Percentiles rank a stretch among this genome's conserved stretches.
These are phyloP conservation scores for Pachypanchax playfairii DNA, from an alignment of 2,113 vertebrate species.

Conservation along the genomic window DNA sequence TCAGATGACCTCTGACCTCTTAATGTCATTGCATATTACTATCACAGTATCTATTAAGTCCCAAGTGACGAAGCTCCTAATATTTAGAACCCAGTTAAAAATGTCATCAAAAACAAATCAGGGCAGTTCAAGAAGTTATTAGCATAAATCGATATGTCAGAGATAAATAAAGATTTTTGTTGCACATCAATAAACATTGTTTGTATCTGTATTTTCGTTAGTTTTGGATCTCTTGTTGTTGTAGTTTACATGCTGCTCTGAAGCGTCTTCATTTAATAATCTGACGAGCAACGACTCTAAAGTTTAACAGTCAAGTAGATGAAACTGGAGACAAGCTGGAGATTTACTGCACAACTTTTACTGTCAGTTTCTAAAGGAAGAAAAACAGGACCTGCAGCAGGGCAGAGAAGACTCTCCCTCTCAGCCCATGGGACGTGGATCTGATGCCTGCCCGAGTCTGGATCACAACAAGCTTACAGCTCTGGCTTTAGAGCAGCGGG, in stretches of 20 bases:
- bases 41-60: too few species aligned
- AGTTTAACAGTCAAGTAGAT: not conserved
- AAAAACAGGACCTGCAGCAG: constrained; percentile 27
- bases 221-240: not conserved
- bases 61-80: too few species aligned
- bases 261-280: too few species aligned
- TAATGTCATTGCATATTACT: too few species aligned
- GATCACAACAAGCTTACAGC: constrained; percentile 19
- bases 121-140: not conserved
- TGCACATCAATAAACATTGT: not conserved
- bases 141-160: not conserved
- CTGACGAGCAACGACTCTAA: not conserved
- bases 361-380: constrained; percentile 21
- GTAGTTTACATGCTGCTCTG: too few species aligned
- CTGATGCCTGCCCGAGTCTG: constrained; percentile 13
- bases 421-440: constrained; percentile 22
- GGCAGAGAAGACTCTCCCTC: constrained; percentile 18
- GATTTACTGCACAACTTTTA: constrained; percentile 35
- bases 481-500: constrained; percentile 10
- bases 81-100: too few species aligned
- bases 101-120: too few species aligned
- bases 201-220: not conserved
- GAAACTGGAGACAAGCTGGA: constrained; percentile 4
- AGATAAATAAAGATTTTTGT: not conserved
- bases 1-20: too few species aligned